Conservation (phyloP, 2,797 vertebrate species). For the Leptatherina wallacei region DNA sequence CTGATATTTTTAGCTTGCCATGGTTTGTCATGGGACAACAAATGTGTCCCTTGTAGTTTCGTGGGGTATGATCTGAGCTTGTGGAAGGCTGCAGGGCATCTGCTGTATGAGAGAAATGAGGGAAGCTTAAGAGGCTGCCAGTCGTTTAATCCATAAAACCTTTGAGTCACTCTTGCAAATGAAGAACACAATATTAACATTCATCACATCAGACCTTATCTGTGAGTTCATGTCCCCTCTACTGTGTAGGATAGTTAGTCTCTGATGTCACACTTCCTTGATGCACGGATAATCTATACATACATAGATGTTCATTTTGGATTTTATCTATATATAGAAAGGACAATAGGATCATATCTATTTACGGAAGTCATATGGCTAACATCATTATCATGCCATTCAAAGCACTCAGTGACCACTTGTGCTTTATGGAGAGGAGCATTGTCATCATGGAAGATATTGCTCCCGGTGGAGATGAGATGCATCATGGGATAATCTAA, state of each 20-base stretch:
- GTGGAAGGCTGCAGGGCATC: constrained; percentile 40
- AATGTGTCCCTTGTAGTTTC: constrained; percentile 51
- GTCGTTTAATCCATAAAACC: constrained; percentile 25
- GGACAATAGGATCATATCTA: constrained; percentile 71
- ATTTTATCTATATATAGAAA: constrained; percentile 69
- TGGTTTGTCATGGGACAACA: constrained; percentile 68
- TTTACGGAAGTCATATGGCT: constrained; percentile 73
- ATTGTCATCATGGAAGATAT: constrained; percentile 74
- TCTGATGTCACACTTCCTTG: constrained; percentile 22
- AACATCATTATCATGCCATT: constrained; percentile 77
- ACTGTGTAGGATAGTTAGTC: constrained; percentile 9
- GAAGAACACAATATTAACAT: constrained; percentile 25
- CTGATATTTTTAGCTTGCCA: constrained; percentile 53
- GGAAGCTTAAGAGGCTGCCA: constrained; percentile 26
- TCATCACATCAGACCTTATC: constrained; percentile 26
- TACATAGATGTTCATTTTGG: constrained; percentile 45
- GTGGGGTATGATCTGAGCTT: constrained; percentile 51
- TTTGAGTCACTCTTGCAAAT: constrained; percentile 8
- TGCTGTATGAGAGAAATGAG: constrained; percentile 40
- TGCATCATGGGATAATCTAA: constrained; percentile 71
- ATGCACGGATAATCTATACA: constrained; percentile 29
- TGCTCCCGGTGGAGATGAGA: constrained; percentile 65
- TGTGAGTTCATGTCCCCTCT: constrained; percentile 30
- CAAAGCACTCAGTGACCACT: constrained; percentile 79
- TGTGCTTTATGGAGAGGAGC: constrained; percentile 70